Conservation (phyloP, 2,888 invertebrate genomes). For the Amiota mariae region DNA sequence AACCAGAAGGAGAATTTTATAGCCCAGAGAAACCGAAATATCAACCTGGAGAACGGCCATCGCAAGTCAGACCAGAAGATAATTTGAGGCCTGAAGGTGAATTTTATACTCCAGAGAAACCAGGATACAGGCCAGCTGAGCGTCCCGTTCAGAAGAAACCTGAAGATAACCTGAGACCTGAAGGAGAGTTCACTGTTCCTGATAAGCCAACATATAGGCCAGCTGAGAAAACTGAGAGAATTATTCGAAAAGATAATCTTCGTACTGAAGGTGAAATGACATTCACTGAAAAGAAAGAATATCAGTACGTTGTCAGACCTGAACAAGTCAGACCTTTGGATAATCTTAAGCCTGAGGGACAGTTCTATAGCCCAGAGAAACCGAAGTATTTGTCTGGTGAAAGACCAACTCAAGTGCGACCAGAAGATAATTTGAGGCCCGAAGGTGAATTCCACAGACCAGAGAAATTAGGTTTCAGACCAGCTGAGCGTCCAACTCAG, state of each 20-base stretch:
- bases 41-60: slow-evolving; percentile 73
- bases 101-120: slow-evolving; percentile 71
- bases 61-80: slow-evolving; percentile 72
- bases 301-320: slow-evolving; percentile 74
- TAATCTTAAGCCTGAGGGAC: slow-evolving; percentile 77
- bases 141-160: slow-evolving; percentile 69
- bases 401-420: slow-evolving; percentile 72
- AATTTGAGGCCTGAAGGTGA: slow-evolving; percentile 75
- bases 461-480: slow-evolving; percentile 68
- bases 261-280: slow-evolving; percentile 78
- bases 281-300: slow-evolving; percentile 72
- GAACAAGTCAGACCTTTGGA: slow-evolving; percentile 73
- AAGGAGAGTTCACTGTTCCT: slow-evolving; percentile 47
- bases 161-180: slow-evolving; percentile 40
- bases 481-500: slow-evolving; percentile 64
- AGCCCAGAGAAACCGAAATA: slow-evolving; percentile 74
- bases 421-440: slow-evolving; percentile 74
- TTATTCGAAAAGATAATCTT: slow-evolving; percentile 74
- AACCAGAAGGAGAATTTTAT: slow-evolving; percentile 77
- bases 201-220: slow-evolving; percentile 71
- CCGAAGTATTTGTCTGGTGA: slow-evolving; percentile 73
- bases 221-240: slow-evolving; percentile 73
- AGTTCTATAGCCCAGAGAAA: slow-evolving; percentile 73
- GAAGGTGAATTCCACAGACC: slow-evolving; percentile 76
- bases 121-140: slow-evolving; percentile 74